These are phyloP conservation scores for Vipera latastei DNA, from an alignment of 2,797 vertebrate species.

Conservation along the genomic window DNA sequence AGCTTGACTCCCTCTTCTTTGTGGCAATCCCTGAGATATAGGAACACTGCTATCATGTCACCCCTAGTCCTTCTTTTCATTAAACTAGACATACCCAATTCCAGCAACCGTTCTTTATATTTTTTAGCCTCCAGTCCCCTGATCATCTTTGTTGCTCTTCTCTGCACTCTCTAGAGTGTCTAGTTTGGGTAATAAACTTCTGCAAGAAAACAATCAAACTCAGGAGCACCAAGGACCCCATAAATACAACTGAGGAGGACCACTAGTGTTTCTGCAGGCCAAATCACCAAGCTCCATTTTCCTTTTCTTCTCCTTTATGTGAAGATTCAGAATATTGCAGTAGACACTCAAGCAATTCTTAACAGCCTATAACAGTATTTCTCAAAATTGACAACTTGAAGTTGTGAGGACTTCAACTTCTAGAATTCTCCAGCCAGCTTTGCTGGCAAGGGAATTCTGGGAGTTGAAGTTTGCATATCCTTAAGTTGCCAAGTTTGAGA, in stretches of 20 bases:
- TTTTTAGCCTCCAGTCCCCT: too few species aligned
- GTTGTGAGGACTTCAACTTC: not conserved
- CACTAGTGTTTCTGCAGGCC: not conserved
- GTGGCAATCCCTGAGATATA: too few species aligned
- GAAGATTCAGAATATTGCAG: not conserved
- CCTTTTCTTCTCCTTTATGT: not conserved
- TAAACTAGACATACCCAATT: too few species aligned
- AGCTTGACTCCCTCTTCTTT: too few species aligned
- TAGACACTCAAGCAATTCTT: not conserved
- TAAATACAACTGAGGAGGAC: not conserved
- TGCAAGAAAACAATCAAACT: not conserved
- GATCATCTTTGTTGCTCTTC: too few species aligned
- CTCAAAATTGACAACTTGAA: not conserved
- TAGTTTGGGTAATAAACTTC: not conserved
- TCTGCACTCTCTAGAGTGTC: not conserved
- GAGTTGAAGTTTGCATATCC: not conserved
- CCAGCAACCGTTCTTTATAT: too few species aligned
- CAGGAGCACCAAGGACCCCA: not conserved
- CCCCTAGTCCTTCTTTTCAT: too few species aligned
- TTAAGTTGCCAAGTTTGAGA: not conserved
- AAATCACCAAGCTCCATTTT: not conserved
- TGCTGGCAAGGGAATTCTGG: not conserved
- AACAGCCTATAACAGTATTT: not conserved
- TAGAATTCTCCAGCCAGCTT: not conserved
- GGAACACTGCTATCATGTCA: too few species aligned